Percentiles rank a stretch among this genome's conserved stretches.
These are phyloP conservation scores for Cheilosia scutellata DNA, from an alignment of 2,888 invertebrate genomes.

Conservation along the genomic window DNA sequence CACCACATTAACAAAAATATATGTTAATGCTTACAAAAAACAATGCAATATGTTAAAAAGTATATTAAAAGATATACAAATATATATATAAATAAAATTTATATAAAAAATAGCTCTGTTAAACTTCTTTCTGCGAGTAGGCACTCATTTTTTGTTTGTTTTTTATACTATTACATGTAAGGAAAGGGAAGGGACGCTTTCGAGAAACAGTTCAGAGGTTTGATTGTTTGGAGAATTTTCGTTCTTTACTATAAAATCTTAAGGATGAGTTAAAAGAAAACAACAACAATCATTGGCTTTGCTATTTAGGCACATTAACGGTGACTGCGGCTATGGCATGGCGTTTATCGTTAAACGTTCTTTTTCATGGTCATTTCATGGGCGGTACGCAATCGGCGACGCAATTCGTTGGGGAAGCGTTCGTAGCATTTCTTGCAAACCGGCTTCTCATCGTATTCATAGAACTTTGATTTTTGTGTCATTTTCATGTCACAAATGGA, in stretches of 20 bases:
- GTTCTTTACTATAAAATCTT: conserved; percentile 12
- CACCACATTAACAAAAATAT: conserved; percentile 65
- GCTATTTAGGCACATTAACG: conserved; percentile 49
- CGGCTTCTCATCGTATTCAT: conserved; percentile 99
- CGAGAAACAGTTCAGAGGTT: conserved; percentile 52
- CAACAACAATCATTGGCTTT: conserved; percentile 50
- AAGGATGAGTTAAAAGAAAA: conserved; percentile 26
- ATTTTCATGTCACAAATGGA: conserved; percentile 98
- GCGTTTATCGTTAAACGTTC: conserved; percentile 77
- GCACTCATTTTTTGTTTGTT: conserved; percentile 18
- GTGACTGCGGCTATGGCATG: conserved; percentile 15
- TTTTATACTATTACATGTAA: conserved; percentile 21
- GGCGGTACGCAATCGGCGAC: conserved; percentile 95
- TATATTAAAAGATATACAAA: conserved; percentile 59
- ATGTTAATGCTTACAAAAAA: conserved; percentile 59
- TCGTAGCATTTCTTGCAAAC: conserved; percentile 99
- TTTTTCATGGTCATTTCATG: conserved; percentile 91
- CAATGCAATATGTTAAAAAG: conserved; percentile 54
- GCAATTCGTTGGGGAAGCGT: conserved; percentile 96
- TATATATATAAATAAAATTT: conserved; percentile 69
- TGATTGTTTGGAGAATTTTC: conserved; percentile 10
- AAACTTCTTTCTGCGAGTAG: conserved; percentile 24
- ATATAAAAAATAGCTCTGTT: conserved; percentile 69
- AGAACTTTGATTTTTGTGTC: conserved; percentile 99
- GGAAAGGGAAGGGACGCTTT: conserved; percentile 52